These are phyloP conservation scores for Rhadinocentrus ornatus DNA, from an alignment of 2,797 vertebrate species.

Conservation along the genomic window DNA sequence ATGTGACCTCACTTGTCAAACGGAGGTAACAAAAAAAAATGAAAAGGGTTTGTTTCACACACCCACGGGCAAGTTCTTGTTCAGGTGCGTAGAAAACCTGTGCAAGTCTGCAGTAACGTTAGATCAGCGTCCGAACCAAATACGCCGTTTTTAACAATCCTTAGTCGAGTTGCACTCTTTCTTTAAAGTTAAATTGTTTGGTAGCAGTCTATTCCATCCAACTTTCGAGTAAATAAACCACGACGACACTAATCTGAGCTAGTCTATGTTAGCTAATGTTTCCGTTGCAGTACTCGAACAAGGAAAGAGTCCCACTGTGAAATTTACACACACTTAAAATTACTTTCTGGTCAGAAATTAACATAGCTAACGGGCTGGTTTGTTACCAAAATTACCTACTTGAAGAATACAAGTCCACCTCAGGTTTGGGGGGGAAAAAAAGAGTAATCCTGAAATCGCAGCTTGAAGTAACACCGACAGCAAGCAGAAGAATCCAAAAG, in stretches of 20 bases:
- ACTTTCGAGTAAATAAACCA: slow-evolving; percentile 54
- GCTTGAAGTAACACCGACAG: slow-evolving; percentile 21
- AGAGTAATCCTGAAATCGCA: slow-evolving; percentile 57
- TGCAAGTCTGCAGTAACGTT: slow-evolving; percentile 15
- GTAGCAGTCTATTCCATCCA: slow-evolving; percentile 33
- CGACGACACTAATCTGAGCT: slow-evolving; percentile 48
- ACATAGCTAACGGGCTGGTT: slow-evolving; percentile 76
- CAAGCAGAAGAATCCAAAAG: slow-evolving; percentile 13
- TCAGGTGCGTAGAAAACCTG: slow-evolving; percentile 43
- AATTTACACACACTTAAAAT: slow-evolving; percentile 72
- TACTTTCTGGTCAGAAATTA: slow-evolving; percentile 74
- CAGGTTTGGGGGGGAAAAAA: background rate
- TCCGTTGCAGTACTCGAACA: slow-evolving; percentile 73
- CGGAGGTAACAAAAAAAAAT: slow-evolving; percentile 11
- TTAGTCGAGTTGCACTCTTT: slow-evolving; percentile 4
- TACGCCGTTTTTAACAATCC: background rate
- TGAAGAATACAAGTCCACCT: slow-evolving; percentile 5
- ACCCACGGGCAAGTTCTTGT: slow-evolving; percentile 6
- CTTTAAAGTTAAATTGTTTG: slow-evolving; percentile 24
- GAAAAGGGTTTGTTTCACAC: slow-evolving; percentile 8
- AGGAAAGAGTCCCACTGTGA: slow-evolving; percentile 75
- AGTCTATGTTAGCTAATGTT: slow-evolving; percentile 85
- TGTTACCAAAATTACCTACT: slow-evolving; percentile 31
- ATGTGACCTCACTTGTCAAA: slow-evolving; percentile 59
- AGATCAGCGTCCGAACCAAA: background rate